These are phyloP conservation scores for Arvicanthis niloticus DNA, from an alignment of 2,113 vertebrate genomes.

Conservation along the genomic window DNA sequence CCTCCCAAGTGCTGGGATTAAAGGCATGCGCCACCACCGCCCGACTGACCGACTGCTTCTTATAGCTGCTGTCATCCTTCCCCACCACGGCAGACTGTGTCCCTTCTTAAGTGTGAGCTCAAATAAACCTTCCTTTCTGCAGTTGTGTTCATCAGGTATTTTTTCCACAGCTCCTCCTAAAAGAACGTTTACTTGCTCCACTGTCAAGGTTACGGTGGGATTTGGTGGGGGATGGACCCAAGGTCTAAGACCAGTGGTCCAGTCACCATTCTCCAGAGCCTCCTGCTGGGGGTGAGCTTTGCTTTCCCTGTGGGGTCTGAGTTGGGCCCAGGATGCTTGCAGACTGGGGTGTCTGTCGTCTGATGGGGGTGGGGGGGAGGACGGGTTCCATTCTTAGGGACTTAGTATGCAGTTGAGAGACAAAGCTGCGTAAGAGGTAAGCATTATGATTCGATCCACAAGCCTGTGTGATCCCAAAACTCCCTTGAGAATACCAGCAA, in stretches of 20 bases:
- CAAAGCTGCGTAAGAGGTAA: constrained; percentile 71
- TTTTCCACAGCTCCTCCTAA: background rate
- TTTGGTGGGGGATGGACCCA: background rate
- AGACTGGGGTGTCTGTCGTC: background rate
- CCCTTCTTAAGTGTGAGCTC: background rate
- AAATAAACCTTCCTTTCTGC: background rate
- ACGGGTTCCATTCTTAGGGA: constrained; percentile 32
- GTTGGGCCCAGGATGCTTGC: background rate
- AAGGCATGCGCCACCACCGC: no score
- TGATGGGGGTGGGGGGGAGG: background rate
- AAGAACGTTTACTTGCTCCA: background rate
- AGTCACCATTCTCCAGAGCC: background rate
- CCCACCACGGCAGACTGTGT: no score
- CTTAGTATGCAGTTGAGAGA: constrained; percentile 69
- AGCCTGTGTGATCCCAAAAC: constrained; percentile 65
- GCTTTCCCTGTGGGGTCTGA: background rate
- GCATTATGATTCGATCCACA: constrained; percentile 72
- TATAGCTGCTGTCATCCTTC: background rate
- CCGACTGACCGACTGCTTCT: background rate
- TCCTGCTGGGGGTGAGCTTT: background rate
- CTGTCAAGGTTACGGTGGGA: background rate
- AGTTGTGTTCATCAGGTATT: no score
- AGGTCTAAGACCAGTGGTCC: background rate
- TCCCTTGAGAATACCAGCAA: constrained; percentile 31
- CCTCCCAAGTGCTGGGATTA: no score